Percentiles rank a stretch among this genome's conserved stretches.
Conservation (phyloP, 2,888 invertebrate genomes). For the Criorhina ranunculi region DNA sequence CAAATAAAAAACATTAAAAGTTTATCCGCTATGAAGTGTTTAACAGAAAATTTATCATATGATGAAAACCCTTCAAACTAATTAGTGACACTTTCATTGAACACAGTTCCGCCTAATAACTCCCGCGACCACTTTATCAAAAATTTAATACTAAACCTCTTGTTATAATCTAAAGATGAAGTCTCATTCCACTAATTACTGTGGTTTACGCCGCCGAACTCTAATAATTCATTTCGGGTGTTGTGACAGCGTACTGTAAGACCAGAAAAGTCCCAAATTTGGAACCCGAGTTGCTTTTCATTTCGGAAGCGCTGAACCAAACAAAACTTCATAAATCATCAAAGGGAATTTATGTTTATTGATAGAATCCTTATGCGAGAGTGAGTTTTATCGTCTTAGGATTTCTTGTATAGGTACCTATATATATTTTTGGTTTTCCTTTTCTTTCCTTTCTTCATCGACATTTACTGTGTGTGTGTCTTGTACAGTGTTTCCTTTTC, state of each 20-base stretch:
- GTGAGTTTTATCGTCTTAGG: constrained; percentile 63
- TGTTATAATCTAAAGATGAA: background rate
- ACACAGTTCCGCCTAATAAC: constrained; percentile 5
- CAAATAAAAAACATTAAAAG: too few species aligned
- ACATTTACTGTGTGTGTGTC: background rate
- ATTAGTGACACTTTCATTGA: constrained; percentile 1
- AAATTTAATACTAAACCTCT: constrained; percentile 11
- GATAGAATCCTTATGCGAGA: constrained; percentile 73
- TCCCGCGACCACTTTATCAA: constrained; percentile 5
- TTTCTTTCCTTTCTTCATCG: background rate
- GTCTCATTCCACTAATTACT: constrained; percentile 11
- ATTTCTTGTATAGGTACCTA: constrained; percentile 54
- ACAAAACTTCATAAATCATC: constrained; percentile 73
- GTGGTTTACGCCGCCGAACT: constrained; percentile 1
- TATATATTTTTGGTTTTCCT: constrained; percentile 21
- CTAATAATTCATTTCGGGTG: constrained; percentile 47
- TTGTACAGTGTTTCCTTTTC: constrained; percentile 9
- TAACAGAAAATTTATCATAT: too few species aligned
- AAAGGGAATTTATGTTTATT: constrained; percentile 74
- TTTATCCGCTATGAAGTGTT: too few species aligned
- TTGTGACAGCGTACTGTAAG: constrained; percentile 19
- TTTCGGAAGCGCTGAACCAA: constrained; percentile 70
- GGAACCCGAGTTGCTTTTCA: constrained; percentile 8
- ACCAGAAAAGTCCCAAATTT: constrained; percentile 9
- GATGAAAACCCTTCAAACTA: background rate